Conservation (phyloP, 2,113 vertebrate species). For the Lasiurus cinereus region DNA sequence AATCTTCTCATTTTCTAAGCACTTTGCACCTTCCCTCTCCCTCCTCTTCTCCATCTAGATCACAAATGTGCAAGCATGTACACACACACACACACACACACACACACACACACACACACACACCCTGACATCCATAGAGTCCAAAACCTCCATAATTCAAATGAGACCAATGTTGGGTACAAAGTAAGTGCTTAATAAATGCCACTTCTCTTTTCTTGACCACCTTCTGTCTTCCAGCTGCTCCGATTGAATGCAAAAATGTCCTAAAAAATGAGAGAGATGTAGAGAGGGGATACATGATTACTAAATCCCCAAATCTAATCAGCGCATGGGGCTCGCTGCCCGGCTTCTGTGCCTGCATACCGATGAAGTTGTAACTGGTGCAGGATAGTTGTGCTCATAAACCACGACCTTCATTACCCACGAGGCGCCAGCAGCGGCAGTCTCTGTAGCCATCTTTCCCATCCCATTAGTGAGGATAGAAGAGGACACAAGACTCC, state of each 20-base stretch:
- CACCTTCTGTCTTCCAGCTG: conserved; percentile 30
- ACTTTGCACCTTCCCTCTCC: background rate
- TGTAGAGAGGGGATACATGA: conserved; percentile 24
- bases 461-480: background rate
- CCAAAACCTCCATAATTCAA: background rate
- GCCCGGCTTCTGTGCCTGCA: conserved; percentile 61
- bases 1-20: conserved; percentile 1
- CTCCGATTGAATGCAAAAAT: conserved; percentile 5
- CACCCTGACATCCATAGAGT: background rate
- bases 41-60: conserved; percentile 37
- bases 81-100: too few species aligned
- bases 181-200: conserved; percentile 41
- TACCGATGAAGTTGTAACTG: conserved; percentile 59
- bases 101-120: background rate
- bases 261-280: conserved; percentile 21
- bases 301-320: conserved; percentile 57
- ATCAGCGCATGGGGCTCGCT: conserved; percentile 45
- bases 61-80: background rate
- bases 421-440: background rate
- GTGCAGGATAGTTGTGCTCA: conserved; percentile 67
- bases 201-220: background rate
- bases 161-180: background rate
- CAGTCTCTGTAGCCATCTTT: conserved; percentile 47
- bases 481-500: background rate
- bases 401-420: conserved; percentile 76